These are phyloP conservation scores for Thamnophis sirtalis DNA, from an alignment of 2,113 vertebrate genomes.

Conservation along the genomic window DNA sequence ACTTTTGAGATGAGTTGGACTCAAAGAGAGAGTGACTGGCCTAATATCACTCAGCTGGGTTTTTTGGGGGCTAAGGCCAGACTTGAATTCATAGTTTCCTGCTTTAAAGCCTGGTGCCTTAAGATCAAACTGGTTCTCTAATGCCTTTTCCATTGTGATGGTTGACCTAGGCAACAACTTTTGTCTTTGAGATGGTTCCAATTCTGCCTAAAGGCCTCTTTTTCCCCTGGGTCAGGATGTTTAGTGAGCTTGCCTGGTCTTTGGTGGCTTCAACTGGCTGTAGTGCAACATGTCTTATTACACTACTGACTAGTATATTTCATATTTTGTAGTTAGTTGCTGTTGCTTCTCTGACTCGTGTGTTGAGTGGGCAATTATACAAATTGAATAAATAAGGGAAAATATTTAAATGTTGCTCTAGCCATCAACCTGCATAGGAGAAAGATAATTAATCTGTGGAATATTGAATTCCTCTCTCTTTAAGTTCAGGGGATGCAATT, in stretches of 20 bases:
- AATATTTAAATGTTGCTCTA: not conserved
- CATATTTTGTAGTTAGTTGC: not conserved
- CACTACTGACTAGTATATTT: not conserved
- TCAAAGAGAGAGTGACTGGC: not conserved
- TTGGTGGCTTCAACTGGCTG: not conserved
- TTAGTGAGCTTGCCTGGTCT: not conserved
- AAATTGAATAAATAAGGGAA: not conserved
- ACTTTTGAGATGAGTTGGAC: not conserved
- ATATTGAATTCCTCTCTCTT: not conserved
- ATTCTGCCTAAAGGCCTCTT: not conserved
- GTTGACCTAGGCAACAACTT: not conserved
- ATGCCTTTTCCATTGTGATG: not conserved
- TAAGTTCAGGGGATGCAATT: slow-evolving; percentile 1
- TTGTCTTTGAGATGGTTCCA: not conserved
- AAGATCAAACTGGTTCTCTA: not conserved
- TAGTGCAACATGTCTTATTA: not conserved
- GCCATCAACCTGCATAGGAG: rapidly evolving
- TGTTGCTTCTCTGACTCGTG: not conserved
- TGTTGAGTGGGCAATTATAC: not conserved
- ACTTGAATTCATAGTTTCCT: not conserved
- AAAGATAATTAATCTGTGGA: not conserved
- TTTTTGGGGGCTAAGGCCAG: not conserved
- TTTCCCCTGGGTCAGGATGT: not conserved
- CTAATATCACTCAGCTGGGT: not conserved
- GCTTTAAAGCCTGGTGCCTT: not conserved